Base-by-base conservation (phyloP, 2,797 vertebrate genomes). In the Myiotriccus ornatus region DNA sequence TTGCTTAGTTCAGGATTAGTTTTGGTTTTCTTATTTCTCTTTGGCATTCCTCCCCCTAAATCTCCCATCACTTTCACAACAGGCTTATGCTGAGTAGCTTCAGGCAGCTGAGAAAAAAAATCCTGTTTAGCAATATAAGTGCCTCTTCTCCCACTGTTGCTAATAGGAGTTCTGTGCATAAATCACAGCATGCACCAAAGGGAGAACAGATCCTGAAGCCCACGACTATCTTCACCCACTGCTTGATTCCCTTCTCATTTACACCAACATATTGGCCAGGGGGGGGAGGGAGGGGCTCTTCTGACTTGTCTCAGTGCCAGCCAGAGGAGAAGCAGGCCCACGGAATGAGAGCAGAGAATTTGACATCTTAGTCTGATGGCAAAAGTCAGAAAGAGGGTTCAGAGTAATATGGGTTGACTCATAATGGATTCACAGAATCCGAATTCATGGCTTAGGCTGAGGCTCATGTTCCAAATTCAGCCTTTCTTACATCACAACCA, bases 41-140 rank as follows among this genome's bases (percentile, higher is more conserved):
- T 62, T 63, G 37, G 46, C 74, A 64, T 90, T 93, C 14, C 37
- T 89, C 90, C 47, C 55, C 67, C 63, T 91, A 94, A 88, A 94
- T 64, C 93, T 95, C 93, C 87, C 89, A 68, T 71, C 85, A 67
- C 67, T 94, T 96, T 94, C 87, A 91, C 93, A 88, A 94, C 80
- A 93, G 80, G 91, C 59, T 92, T 93, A 94, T 46, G 35, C 65
- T 47, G 59, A 91, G 55, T 82, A 90, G 93, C 94, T 96, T 94
- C 87, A 93, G 95, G 94, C 94, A 91, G 75, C 83, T 34, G 41
- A 84, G 69, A 57, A 79, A 89, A 92, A 62, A 91, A 83, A 87
- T 81, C 83, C 87, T 88, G 24, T 91, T 96, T 90, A 91, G 67
- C 77, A 90, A 70, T 34, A 24, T 92, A 92, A 96, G 85, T 76